Percentiles rank a stretch among this genome's conserved stretches.
These are phyloP conservation scores for Eupsilia transversa DNA, from an alignment of 2,888 invertebrate genomes.

Conservation along the genomic window DNA sequence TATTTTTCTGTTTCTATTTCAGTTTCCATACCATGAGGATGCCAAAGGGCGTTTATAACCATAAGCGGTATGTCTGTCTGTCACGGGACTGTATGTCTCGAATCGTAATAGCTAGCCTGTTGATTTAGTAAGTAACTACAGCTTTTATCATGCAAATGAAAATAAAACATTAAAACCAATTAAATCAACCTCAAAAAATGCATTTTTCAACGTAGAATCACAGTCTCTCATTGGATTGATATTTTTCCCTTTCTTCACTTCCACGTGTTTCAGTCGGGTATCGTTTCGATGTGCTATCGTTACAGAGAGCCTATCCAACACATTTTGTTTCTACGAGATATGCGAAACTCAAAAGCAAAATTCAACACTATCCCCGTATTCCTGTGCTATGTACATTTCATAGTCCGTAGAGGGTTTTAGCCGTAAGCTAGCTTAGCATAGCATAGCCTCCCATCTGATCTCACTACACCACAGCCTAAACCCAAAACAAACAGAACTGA, in stretches of 20 bases:
- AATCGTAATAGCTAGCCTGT: not conserved
- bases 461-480: conserved; percentile 15
- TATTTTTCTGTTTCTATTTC: not conserved
- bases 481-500: conserved; percentile 61
- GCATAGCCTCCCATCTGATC: conserved; percentile 34
- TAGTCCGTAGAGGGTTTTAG: not conserved
- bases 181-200: not conserved
- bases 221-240: not conserved
- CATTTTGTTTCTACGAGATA: not conserved
- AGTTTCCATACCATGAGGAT: not conserved
- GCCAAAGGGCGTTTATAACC: not conserved
- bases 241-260: not conserved
- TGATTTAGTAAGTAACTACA: not conserved
- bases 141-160: not conserved
- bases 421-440: conserved; percentile 29
- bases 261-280: not conserved
- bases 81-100: not conserved
- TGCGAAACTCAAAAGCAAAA: conserved; percentile 3
- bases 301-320: not conserved
- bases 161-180: not conserved
- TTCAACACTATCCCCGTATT: not conserved
- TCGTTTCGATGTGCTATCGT: not conserved
- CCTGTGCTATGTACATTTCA: not conserved
- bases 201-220: not conserved
- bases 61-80: not conserved